Percentiles rank a stretch among this genome's conserved stretches.
Conservation (phyloP, 64 coral and sea anemone genomes). For the Acropora yongei region DNA sequence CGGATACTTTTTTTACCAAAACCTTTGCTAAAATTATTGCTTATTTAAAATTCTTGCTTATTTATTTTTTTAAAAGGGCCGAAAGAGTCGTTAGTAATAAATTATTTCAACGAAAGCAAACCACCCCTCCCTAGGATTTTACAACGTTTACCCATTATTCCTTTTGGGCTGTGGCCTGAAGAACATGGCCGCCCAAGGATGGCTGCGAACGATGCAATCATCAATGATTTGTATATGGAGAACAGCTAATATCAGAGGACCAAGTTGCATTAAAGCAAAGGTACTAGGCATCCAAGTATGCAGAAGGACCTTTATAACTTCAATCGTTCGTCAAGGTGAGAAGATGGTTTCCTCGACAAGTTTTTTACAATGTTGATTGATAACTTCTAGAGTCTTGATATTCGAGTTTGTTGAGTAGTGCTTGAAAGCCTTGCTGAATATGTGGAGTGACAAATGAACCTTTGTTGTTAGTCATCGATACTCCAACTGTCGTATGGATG, state of each 20-base stretch:
- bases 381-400: neutral
- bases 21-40: no score
- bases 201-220: constrained; percentile 3
- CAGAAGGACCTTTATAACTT: constrained; percentile 15
- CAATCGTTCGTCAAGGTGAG: constrained; percentile 19
- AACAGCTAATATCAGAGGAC: neutral
- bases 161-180: neutral
- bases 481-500: neutral
- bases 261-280: neutral
- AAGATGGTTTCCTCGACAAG: neutral
- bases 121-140: no score
- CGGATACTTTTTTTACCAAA: no score
- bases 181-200: constrained; percentile 28
- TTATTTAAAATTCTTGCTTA: no score
- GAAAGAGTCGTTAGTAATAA: no score
- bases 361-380: no score
- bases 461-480: neutral
- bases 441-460: neutral
- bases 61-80: no score
- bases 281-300: neutral
- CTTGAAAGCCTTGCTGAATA: neutral
- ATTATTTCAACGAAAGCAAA: no score
- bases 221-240: neutral
- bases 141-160: constrained; percentile 13
- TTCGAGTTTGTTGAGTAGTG: no score